phyloP scores from a whole-genome alignment of 2,113 vertebrate species.

The Phoenicopterus ruber region DNA sequence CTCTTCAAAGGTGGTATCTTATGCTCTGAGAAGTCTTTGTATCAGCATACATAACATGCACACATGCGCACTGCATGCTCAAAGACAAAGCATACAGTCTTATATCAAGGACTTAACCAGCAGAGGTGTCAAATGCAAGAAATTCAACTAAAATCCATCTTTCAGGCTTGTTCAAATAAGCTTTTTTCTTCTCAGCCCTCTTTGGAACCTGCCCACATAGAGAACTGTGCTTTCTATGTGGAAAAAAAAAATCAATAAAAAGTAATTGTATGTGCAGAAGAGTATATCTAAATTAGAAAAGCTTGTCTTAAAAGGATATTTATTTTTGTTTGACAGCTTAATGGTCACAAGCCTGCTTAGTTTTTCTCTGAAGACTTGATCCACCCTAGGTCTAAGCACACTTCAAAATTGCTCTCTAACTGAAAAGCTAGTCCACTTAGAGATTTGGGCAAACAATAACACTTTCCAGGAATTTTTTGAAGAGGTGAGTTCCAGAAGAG shows the following conservation, averaged over 20 bases:
- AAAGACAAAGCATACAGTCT: neutral
- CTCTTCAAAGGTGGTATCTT: neutral
- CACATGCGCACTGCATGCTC: accelerated
- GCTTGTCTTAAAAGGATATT: neutral
- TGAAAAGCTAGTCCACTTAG: neutral
- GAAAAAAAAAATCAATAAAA: neutral
- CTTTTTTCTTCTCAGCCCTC: neutral
- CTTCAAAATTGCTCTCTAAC: neutral
- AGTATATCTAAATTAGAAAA: neutral
- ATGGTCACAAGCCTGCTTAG: neutral
- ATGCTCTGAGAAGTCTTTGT: neutral
- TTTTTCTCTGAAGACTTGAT: neutral
- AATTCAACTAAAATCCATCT: neutral
- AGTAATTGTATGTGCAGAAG: neutral
- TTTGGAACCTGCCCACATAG: neutral
- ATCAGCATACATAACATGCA: neutral
- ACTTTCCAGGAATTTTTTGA: neutral
- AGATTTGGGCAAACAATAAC: neutral
- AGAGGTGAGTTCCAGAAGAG: neutral
- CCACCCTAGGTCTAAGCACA: neutral
- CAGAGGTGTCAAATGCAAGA: neutral
- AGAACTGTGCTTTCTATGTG: neutral
- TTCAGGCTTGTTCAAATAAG: neutral
- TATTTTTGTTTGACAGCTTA: neutral
- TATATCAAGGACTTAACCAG: neutral